Evolutionary conservation across 2,888 invertebrate genomes (phyloP), one percentile per base, ranked within the genome.

Genomic region (Atethmia centrago): DNA sequence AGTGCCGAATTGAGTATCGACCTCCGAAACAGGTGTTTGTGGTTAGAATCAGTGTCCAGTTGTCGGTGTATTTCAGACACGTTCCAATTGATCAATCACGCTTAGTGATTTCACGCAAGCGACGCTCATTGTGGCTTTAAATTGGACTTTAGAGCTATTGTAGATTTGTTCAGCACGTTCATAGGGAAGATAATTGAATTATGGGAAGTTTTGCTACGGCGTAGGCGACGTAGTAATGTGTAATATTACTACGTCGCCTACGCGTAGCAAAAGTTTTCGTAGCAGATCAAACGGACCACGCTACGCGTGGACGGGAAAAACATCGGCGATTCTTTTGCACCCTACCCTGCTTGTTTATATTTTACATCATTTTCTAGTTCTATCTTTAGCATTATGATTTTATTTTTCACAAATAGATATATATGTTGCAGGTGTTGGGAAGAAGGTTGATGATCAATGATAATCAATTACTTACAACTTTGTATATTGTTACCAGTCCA

Each of bases 11-110:
- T n/a, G 53, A 58, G 63, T 80, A 47, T 80, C 47, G 59, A 14
- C 25, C 19, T 28, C n/a, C 25, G 42, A 74, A 71, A 74, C 64
- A 74, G 63, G 55, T 71, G 83, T 63, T n/a, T 82, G 83, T 25
- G 83, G 77, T 65, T 42, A 55, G 47, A 65, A 45, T 49, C 63
- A 63, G 28, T 70, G 53, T 63, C 63, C 47, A 25, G 19, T 31
- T 62, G 40, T 49, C 47, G 28, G 31, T 49, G 47, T 61, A 67
- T 70, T 69, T 77, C 65, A 47, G 65, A 42, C 53, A 58, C 58
- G 58, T 63, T 55, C 28, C n/a, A 36, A 63, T 55, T 63, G 58
- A 45, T 16, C 58, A 82, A 77, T 77, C 63, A 71, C 28, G 74
- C 14, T 64, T 31, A 59, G 53, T 77, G 80, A 80, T 77, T 80